phyloP scores from a whole-genome alignment of 2,113 vertebrate genomes.

The Amphilophus citrinellus region DNA sequence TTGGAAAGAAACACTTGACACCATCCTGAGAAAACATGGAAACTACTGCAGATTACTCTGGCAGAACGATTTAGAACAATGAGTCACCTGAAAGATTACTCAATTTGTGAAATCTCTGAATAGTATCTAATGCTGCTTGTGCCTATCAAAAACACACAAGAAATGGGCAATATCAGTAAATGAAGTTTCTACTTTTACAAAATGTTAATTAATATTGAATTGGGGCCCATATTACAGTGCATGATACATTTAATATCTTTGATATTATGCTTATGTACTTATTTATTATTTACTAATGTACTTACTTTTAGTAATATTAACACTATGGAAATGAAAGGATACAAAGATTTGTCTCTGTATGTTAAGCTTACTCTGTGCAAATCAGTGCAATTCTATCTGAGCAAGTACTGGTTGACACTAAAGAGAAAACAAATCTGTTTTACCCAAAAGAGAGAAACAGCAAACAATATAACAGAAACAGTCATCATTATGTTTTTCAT shows the following conservation, averaged over 20 bases:
- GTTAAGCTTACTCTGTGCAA: conserved; percentile 8
- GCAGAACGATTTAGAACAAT: conserved; percentile 49
- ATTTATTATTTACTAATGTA: not conserved
- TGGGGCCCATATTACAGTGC: no score
- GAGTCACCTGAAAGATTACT: conserved; percentile 44
- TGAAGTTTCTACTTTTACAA: not conserved
- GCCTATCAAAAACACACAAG: not conserved
- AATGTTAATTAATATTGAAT: no score
- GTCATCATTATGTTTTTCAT: not conserved
- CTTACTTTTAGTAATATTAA: not conserved
- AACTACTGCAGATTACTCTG: no score
- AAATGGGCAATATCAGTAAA: not conserved
- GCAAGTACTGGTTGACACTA: not conserved
- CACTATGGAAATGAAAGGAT: not conserved
- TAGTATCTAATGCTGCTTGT: not conserved
- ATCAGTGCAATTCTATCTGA: not conserved
- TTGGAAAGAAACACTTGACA: no score
- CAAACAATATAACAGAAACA: not conserved
- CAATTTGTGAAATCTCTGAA: no score
- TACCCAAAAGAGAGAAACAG: not conserved
- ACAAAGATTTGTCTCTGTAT: not conserved
- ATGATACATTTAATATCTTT: no score
- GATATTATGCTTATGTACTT: not conserved
- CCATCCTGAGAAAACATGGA: no score
- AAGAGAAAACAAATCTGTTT: not conserved